Percentiles rank a stretch among this genome's conserved stretches.
Evolutionary conservation across 2,888 invertebrate genomes (phyloP).

Genomic region (Cephus spinipes): DNA sequence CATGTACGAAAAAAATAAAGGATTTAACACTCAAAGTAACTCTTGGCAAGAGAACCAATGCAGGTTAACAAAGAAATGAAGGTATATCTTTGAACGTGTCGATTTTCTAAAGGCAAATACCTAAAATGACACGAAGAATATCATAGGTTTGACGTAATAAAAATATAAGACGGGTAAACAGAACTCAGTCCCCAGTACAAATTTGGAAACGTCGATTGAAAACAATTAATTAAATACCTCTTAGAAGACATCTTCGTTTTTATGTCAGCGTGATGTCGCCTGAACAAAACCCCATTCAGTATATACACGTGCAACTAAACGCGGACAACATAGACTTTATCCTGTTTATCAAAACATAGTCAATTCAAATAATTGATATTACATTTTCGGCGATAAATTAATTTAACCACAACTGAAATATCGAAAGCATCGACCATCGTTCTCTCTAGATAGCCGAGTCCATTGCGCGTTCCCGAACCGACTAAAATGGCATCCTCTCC

Average conservation of each 20-base stretch:
- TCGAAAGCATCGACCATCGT: constrained; percentile 55
- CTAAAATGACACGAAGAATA: neutral
- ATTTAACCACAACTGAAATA: constrained; percentile 59
- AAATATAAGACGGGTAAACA: neutral
- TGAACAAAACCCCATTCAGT: constrained; percentile 48
- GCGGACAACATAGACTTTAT: constrained; percentile 38
- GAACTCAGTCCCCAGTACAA: neutral
- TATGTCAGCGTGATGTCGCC: constrained; percentile 46
- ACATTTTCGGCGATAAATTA: constrained; percentile 60
- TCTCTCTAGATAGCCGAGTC: constrained; percentile 52
- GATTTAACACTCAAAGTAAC: constrained; percentile 5
- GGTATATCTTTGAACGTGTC: neutral
- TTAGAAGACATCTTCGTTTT: constrained; percentile 65
- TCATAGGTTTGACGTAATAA: neutral
- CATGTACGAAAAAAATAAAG: neutral
- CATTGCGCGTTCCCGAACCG: constrained; percentile 7
- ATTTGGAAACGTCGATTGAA: constrained; percentile 14
- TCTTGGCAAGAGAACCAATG: constrained; percentile 2
- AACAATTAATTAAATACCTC: constrained; percentile 56
- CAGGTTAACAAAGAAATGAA: constrained; percentile 37
- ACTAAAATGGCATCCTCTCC: constrained; percentile 3
- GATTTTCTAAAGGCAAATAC: neutral
- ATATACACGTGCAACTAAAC: constrained; percentile 48
- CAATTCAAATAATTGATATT: constrained; percentile 43
- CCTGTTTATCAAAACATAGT: constrained; percentile 49